These are phyloP conservation scores for Anarhynchus alexandrinus DNA, from an alignment of 2,113 vertebrate genomes.

Conservation along the genomic window DNA sequence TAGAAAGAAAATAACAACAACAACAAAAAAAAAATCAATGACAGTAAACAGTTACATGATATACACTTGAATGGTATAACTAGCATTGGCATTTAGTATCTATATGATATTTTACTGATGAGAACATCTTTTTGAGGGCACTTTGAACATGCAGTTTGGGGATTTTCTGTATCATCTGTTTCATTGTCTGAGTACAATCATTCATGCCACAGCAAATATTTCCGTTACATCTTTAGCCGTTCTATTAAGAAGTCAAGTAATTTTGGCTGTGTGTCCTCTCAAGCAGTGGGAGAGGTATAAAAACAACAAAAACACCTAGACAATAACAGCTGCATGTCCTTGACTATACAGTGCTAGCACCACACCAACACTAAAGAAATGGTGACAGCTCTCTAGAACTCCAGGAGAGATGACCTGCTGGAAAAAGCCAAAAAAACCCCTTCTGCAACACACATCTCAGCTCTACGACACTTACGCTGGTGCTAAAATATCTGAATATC, in stretches of 20 bases:
- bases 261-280: background rate
- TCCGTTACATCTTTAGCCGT: background rate
- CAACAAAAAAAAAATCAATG: background rate
- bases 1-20: background rate
- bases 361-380: background rate
- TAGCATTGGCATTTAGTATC: fast-evolving
- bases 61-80: fast-evolving
- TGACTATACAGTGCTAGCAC: background rate
- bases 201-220: background rate
- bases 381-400: background rate
- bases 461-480: background rate
- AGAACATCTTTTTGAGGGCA: background rate
- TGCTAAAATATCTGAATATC: background rate
- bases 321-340: fast-evolving
- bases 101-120: background rate
- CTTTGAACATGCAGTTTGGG: fast-evolving
- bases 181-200: background rate
- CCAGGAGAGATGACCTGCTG: background rate
- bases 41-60: fast-evolving
- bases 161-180: background rate
- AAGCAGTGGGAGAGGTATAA: fast-evolving
- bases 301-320: background rate
- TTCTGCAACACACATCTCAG: background rate
- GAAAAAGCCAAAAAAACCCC: background rate
- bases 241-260: background rate